Evolutionary conservation across 1,140 invertebrate species (phyloP), one percentile per base, ranked within the genome.

Genomic region (Heliconius nattereri): DNA sequence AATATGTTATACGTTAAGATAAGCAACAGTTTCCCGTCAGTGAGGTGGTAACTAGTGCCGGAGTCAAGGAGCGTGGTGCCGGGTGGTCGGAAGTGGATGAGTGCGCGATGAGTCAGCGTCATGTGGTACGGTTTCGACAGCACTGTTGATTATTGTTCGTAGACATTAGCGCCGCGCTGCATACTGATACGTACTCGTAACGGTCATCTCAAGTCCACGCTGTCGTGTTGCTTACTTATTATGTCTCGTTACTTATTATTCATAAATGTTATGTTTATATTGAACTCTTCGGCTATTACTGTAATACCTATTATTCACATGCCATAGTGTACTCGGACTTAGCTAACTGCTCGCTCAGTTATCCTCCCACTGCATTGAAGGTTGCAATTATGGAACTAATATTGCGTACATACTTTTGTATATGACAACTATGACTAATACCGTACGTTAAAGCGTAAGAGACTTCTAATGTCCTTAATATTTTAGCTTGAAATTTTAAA

Each of bases 1-100:
- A 16, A 11, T 16, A 9, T 66, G 23, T 3, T 11, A 23, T 13
- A 66, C 26, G 60, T 5, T 66, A 66, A 66, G 19, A 76, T 71
- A 37, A 76, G 57, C 32, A 71, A 73, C 76, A 78, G 76, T 78
- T 78, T 73, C 37, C 71, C 49, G 20, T 72, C 70, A 32, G 70
- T 23, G 29, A 71, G 32, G 76, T 52, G 60, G 71, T 73, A 57
- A 73, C 35, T 72, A 54, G 71, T 35, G 26, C 45, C 32, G 37
- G 32, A 78, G 45, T 45, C 76, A 73, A 23, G 19, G 71, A 78
- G 71, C 76, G 76, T 60, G 76, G 32, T 32, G 32, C 32, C 32
- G 6, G 32, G 32, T 73, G 76, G 16, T 78, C 49, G 71, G 35
- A 71, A 78, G 76, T 66, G 13, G 23, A 57, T 23, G 20, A 9